phyloP scores from a whole-genome alignment of 1,140 invertebrate genomes.

The Drosophila persimilis region DNA sequence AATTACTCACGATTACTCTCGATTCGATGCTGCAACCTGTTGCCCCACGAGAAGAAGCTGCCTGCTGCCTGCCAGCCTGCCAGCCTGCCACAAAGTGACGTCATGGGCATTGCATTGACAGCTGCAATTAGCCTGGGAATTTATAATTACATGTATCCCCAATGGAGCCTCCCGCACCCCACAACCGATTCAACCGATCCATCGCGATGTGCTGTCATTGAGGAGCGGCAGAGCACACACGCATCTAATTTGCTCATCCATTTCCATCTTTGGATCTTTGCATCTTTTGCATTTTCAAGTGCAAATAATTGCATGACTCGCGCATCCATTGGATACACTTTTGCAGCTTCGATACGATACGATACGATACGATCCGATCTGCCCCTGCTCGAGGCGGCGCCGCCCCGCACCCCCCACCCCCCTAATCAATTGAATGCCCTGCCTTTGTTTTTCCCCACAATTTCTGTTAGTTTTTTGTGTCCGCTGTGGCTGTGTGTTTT shows the following conservation, averaged over 20 bases:
- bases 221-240: constrained; percentile 12
- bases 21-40: constrained; percentile 61
- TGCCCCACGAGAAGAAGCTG: constrained; percentile 24
- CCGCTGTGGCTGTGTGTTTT: constrained; percentile 32
- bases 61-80: neutral
- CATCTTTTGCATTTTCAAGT: constrained; percentile 54
- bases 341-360: constrained; percentile 1
- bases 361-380: constrained; percentile 17
- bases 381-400: constrained; percentile 1
- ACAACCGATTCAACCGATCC: constrained; percentile 41
- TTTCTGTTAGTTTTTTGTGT: constrained; percentile 44
- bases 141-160: constrained; percentile 41
- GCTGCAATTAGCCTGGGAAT: constrained; percentile 69
- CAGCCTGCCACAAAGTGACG: constrained; percentile 32
- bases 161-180: constrained; percentile 25
- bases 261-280: constrained; percentile 33
- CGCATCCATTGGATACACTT: constrained; percentile 56
- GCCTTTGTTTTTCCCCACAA: constrained; percentile 57
- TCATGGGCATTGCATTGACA: constrained; percentile 39
- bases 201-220: neutral
- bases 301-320: constrained; percentile 50
- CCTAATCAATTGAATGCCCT: constrained; percentile 69
- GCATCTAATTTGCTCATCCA: constrained; percentile 20
- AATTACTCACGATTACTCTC: neutral
- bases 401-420: constrained; percentile 26